Percentiles rank a stretch among this genome's conserved stretches.
These are phyloP conservation scores for Onychostruthus taczanowskii DNA, from an alignment of 2,113 vertebrate species.

Conservation along the genomic window DNA sequence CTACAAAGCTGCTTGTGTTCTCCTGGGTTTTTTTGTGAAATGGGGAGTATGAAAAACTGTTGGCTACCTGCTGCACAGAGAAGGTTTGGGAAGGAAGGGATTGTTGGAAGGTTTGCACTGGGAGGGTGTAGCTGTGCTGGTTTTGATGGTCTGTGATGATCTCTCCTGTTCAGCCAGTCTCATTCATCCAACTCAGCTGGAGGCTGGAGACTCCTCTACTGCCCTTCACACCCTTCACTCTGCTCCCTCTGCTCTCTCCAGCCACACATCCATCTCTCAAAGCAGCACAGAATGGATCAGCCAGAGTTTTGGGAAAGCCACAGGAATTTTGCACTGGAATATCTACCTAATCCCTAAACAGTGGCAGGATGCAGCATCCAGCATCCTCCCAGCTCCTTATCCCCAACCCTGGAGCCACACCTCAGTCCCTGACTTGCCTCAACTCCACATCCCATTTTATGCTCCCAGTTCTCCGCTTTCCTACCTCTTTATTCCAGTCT, in stretches of 20 bases:
- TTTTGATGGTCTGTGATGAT: not conserved
- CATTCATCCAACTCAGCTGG: not conserved
- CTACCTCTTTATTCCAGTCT: not conserved
- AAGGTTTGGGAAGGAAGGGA: not conserved
- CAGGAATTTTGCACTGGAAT: not conserved
- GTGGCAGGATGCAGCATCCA: not conserved
- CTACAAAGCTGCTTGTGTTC: not conserved
- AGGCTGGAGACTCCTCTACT: not conserved
- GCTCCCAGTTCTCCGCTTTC: not conserved
- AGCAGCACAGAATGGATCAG: not conserved
- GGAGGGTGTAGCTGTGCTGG: not conserved
- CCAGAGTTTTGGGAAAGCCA: not conserved
- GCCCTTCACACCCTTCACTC: not conserved
- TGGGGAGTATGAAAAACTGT: not conserved
- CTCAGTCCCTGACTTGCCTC: not conserved
- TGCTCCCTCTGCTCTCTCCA: not conserved
- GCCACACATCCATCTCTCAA: not conserved
- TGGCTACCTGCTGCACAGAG: not conserved
- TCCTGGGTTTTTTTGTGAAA: not conserved
- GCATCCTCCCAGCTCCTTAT: not conserved
- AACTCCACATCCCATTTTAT: not conserved
- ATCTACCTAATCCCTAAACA: not conserved
- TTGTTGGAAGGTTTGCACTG: not conserved
- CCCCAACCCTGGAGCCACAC: not conserved
- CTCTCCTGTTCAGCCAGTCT: not conserved